These are phyloP conservation scores for Apamea sordens DNA, from an alignment of 2,888 invertebrate species.

Conservation along the genomic window DNA sequence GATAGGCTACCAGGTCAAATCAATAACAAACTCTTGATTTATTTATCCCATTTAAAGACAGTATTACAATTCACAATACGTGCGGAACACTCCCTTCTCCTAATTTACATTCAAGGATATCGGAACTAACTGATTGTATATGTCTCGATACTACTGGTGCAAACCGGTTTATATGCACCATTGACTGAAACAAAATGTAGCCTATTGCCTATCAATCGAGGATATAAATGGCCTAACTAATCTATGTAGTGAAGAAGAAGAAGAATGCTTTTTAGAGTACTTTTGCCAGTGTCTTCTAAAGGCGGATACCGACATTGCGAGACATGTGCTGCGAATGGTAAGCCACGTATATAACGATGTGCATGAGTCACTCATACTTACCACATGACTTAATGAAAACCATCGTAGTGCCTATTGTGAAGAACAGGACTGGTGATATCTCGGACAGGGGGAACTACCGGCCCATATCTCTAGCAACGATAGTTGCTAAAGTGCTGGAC, in stretches of 20 bases:
- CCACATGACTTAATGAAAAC: no score
- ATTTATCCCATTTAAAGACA: constrained; percentile 26
- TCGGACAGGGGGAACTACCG: no score
- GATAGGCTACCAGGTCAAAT: constrained; percentile 16
- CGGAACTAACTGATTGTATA: constrained; percentile 54
- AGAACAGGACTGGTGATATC: no score
- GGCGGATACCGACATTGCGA: no score
- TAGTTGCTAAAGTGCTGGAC: no score
- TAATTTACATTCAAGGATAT: constrained; percentile 78
- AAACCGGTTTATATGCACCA: constrained; percentile 51
- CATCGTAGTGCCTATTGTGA: no score
- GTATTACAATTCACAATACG: constrained; percentile 56
- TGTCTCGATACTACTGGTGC: constrained; percentile 33
- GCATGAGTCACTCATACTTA: no score
- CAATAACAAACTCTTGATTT: constrained; percentile 7
- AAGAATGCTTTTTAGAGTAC: not conserved
- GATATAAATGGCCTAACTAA: constrained; percentile 23
- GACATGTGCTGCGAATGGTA: no score
- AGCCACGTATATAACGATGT: no score
- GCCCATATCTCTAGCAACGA: no score
- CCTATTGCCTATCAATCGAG: constrained; percentile 14
- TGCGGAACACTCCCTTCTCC: constrained; percentile 72
- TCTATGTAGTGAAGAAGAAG: not conserved
- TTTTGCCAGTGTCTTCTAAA: not conserved
- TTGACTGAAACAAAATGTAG: constrained; percentile 28